These are phyloP conservation scores for Columbina picui DNA, from an alignment of 2,113 vertebrate genomes.

Conservation along the genomic window DNA sequence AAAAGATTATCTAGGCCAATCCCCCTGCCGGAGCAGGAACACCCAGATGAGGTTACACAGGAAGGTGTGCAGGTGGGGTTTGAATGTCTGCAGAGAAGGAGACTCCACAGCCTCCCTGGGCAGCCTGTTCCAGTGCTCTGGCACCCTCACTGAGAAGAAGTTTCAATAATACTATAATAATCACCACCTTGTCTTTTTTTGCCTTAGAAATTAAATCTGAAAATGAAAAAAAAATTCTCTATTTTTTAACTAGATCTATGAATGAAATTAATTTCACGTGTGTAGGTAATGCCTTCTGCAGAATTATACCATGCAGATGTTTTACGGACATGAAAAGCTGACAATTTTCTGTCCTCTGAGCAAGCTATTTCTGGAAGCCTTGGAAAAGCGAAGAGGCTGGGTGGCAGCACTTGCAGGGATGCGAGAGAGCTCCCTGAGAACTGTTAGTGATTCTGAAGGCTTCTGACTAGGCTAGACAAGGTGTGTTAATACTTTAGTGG, in stretches of 20 bases:
- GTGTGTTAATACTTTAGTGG: neutral
- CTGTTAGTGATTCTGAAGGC: neutral
- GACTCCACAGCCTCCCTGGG: too few species aligned
- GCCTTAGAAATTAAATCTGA: neutral
- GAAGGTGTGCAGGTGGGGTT: too few species aligned
- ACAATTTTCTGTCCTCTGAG: neutral
- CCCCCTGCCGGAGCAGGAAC: too few species aligned
- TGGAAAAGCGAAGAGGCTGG: neutral
- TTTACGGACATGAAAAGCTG: neutral
- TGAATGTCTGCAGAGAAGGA: too few species aligned
- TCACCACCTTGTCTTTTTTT: neutral
- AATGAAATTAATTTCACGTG: neutral
- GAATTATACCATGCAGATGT: neutral
- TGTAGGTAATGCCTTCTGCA: neutral
- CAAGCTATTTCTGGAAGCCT: neutral
- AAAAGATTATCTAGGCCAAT: too few species aligned
- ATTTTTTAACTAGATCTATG: neutral
- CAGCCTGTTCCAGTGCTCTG: too few species aligned
- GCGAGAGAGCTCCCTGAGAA: neutral
- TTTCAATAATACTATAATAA: neutral
- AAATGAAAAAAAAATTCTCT: neutral
- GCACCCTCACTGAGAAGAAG: too few species aligned
- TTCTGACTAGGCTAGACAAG: neutral
- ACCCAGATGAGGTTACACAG: too few species aligned
- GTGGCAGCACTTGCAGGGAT: neutral